Evolutionary conservation across 92 coral and sea anemone species (phyloP).

Genomic region (Anthopleura xanthogrammica): DNA sequence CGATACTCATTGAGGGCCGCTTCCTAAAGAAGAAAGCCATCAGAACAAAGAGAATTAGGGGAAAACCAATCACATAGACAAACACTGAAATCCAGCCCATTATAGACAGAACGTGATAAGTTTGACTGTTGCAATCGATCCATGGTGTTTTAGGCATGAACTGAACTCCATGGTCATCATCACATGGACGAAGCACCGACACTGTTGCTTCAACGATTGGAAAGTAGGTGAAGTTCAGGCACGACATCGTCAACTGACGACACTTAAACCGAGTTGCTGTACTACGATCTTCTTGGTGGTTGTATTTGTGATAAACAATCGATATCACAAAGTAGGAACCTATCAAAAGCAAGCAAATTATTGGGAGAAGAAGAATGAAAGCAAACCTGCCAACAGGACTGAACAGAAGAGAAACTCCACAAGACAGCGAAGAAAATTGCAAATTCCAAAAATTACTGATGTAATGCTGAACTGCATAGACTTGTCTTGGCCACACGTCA

Average conservation of each 20-base stretch:
- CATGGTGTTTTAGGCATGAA: conserved; percentile 1
- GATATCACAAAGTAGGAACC: conserved; percentile 37
- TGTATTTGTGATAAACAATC: conserved; percentile 20
- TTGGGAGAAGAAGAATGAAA: conserved; percentile 58
- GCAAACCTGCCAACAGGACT: conserved; percentile 58
- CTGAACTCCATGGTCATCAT: neutral
- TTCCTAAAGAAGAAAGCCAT: conserved; percentile 33
- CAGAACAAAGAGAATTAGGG: conserved; percentile 27
- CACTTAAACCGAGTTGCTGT: conserved; percentile 39
- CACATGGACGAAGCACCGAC: conserved; percentile 44
- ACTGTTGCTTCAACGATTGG: conserved; percentile 65
- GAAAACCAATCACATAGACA: neutral
- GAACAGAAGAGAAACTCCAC: conserved; percentile 51
- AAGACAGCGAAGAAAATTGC: conserved; percentile 60
- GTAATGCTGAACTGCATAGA: conserved; percentile 56
- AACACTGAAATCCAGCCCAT: neutral
- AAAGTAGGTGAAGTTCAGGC: conserved; percentile 66
- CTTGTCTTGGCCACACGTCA: conserved; percentile 60
- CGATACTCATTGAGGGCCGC: conserved; percentile 30
- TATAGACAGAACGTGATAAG: neutral
- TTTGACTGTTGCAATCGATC: neutral
- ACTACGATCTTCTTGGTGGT: conserved; percentile 14
- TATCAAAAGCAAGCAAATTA: conserved; percentile 24
- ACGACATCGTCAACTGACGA: conserved; percentile 49
- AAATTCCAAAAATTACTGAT: conserved; percentile 68